Evolutionary conservation across 2,888 invertebrate species (phyloP).

Genomic region (Apamea anceps): DNA sequence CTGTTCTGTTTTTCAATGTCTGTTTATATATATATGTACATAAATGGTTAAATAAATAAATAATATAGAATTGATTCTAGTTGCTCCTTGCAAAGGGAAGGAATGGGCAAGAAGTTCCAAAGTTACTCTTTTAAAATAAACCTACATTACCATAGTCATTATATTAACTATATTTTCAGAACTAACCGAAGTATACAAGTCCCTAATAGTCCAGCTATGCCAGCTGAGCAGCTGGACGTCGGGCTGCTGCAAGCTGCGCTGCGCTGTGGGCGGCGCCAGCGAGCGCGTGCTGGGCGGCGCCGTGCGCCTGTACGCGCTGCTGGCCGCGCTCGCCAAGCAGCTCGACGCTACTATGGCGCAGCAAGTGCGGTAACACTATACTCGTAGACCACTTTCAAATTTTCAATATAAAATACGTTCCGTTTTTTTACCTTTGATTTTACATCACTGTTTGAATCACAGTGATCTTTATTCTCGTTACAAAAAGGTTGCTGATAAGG

Average conservation of each 20-base stretch:
- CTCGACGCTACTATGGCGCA: conserved; percentile 69
- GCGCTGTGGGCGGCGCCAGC: conserved; percentile 77
- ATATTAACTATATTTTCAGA: conserved; percentile 71
- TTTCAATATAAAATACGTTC: background rate
- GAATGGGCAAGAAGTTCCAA: no score
- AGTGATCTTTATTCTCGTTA: no score
- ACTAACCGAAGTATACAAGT: conserved; percentile 78
- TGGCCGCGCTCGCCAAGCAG: conserved; percentile 73
- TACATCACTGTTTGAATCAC: no score
- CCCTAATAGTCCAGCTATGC: conserved; percentile 78
- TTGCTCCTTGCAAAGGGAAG: no score
- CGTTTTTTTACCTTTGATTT: no score
- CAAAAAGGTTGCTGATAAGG: no score
- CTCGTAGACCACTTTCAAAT: background rate
- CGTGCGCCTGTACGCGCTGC: conserved; percentile 77
- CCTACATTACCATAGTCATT: no score
- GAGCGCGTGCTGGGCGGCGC: conserved; percentile 74
- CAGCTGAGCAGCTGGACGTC: conserved; percentile 75
- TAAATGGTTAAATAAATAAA: no score
- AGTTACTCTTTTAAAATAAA: no score
- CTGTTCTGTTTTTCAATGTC: no score
- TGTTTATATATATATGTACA: no score
- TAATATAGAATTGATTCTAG: no score
- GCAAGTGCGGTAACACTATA: conserved; percentile 67
- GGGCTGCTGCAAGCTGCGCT: conserved; percentile 72